Conservation (phyloP, 2,888 invertebrate genomes). For the Myopa testacea region DNA sequence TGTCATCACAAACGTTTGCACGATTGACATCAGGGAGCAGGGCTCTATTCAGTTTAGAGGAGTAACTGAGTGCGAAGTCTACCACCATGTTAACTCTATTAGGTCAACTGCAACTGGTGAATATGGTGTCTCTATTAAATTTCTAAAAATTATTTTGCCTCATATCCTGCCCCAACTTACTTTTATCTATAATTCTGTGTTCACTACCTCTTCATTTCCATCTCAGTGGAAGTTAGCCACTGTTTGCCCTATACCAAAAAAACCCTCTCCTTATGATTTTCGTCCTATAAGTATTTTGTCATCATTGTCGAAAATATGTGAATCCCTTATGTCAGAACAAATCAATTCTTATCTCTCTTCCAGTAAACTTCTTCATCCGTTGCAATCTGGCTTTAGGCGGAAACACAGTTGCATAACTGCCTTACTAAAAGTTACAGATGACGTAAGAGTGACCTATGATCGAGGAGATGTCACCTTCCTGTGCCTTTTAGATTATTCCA, state of each 20-base stretch:
- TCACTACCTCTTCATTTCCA: too few species aligned
- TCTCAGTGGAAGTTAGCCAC: too few species aligned
- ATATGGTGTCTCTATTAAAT: constrained; percentile 3
- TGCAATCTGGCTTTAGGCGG: too few species aligned
- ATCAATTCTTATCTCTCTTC: background rate
- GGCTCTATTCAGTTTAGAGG: background rate
- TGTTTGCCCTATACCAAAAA: background rate
- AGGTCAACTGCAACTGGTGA: constrained; percentile 1
- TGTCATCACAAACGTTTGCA: too few species aligned
- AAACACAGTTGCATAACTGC: too few species aligned
- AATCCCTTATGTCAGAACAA: constrained; percentile 7
- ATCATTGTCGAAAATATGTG: constrained; percentile 4
- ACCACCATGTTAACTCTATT: background rate
- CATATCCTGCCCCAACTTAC: background rate
- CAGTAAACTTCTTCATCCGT: too few species aligned
- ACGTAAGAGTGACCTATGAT: too few species aligned
- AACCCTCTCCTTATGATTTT: background rate
- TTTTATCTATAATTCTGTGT: background rate
- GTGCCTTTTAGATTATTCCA: too few species aligned
- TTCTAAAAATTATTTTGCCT: background rate
- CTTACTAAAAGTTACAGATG: too few species aligned
- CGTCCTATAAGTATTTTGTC: constrained; percentile 1
- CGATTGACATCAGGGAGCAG: background rate
- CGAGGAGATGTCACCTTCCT: too few species aligned
- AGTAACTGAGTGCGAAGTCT: background rate